These are phyloP conservation scores for Caenorhabditis sp. DNA, from an alignment of 2,888 invertebrate genomes.

Conservation along the genomic window DNA sequence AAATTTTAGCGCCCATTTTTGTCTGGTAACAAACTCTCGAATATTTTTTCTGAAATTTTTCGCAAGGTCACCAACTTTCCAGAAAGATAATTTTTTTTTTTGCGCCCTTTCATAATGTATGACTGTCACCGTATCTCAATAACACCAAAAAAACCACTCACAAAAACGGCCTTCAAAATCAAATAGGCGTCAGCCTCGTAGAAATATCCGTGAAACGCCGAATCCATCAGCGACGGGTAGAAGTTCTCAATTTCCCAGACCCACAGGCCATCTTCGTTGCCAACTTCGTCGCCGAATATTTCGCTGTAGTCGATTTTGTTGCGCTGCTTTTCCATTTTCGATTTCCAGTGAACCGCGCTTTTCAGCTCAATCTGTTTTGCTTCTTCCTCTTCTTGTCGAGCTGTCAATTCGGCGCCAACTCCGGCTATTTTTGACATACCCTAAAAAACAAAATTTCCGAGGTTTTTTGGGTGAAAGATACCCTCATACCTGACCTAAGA, in stretches of 20 bases:
- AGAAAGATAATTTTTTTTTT: too few relatives aligned
- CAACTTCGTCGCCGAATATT: slow-evolving; percentile 78
- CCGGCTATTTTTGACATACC: slow-evolving; percentile 87
- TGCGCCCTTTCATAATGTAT: too few relatives aligned
- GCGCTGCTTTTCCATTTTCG: slow-evolving; percentile 62
- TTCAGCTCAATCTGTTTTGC: slow-evolving; percentile 47
- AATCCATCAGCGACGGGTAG: slow-evolving; percentile 86
- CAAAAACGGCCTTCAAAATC: slow-evolving; percentile 73
- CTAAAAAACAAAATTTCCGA: slow-evolving; percentile 71
- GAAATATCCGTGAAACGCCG: slow-evolving; percentile 91
- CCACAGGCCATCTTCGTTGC: slow-evolving; percentile 81
- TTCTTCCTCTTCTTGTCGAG: slow-evolving; percentile 53
- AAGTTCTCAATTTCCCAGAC: slow-evolving; percentile 99
- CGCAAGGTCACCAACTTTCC: too few relatives aligned
- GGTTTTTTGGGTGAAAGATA: too few relatives aligned
- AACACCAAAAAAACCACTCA: slow-evolving; percentile 12
- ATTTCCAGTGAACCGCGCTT: slow-evolving; percentile 60
- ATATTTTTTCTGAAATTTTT: too few relatives aligned
- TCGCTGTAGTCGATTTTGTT: slow-evolving; percentile 66
- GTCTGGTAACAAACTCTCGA: too few relatives aligned
- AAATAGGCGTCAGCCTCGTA: slow-evolving; percentile 97
- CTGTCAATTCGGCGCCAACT: slow-evolving; percentile 73
- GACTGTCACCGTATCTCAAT: too few relatives aligned
- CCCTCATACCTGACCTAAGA: too few relatives aligned
- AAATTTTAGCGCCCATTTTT: too few relatives aligned